A percentile compares a stretch with the other conserved stretches of the same genome.
Evolutionary conservation across 2,113 vertebrate genomes (phyloP).

Genomic region (Grallaria varia): DNA sequence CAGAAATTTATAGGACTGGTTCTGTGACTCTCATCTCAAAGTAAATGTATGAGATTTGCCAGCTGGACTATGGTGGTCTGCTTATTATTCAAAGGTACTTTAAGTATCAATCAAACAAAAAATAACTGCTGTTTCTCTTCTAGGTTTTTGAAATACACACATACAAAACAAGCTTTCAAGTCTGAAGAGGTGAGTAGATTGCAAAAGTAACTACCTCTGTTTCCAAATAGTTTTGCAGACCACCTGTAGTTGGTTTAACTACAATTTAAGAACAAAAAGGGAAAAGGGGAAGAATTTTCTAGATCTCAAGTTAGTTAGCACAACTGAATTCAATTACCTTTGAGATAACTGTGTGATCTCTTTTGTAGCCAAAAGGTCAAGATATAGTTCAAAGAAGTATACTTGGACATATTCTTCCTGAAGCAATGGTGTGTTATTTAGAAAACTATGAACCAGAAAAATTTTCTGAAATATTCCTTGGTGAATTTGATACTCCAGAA

Average conservation of each 20-base stretch:
- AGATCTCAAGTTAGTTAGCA: background rate
- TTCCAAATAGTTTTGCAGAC: background rate
- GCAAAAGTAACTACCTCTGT: background rate
- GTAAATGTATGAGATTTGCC: background rate
- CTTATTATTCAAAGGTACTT: background rate
- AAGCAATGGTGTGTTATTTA: slow-evolving; percentile 99
- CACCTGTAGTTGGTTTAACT: background rate
- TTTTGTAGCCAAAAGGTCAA: slow-evolving; percentile 87
- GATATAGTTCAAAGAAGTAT: slow-evolving; percentile 96
- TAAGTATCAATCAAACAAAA: background rate
- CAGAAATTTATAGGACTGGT: background rate
- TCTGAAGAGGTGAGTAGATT: slow-evolving; percentile 89
- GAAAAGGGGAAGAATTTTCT: background rate
- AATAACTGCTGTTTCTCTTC: slow-evolving; percentile 40
- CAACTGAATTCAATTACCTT: background rate
- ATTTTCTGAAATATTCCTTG: slow-evolving; percentile 98
- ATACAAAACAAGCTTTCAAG: slow-evolving; percentile 96
- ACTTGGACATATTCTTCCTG: slow-evolving; percentile 91
- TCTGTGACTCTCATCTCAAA: background rate
- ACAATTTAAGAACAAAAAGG: background rate
- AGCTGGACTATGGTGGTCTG: background rate
- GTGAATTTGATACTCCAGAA: slow-evolving; percentile 98
- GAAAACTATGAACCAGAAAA: slow-evolving; percentile 97
- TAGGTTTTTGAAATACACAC: slow-evolving; percentile 97
- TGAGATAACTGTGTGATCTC: background rate